Conservation (phyloP, 2,888 invertebrate species). For the Prosapia bicincta region DNA sequence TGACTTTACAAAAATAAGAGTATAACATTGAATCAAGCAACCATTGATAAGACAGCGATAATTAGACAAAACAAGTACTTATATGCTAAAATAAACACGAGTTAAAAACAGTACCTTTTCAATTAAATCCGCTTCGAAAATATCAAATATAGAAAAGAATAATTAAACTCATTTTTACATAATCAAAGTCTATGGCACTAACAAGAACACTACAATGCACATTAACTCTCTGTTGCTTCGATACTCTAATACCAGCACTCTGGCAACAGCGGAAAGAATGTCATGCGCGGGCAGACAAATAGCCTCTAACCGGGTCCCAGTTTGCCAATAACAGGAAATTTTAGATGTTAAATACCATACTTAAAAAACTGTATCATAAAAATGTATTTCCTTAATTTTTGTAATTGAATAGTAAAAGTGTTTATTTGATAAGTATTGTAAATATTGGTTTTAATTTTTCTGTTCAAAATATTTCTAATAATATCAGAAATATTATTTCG, state of each 20-base stretch:
- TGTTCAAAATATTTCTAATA: no score
- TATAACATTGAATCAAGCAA: neutral
- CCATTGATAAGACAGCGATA: neutral
- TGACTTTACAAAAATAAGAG: neutral
- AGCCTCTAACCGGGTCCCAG: constrained; percentile 15
- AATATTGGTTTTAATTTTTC: no score
- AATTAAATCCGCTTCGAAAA: neutral
- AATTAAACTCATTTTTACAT: neutral
- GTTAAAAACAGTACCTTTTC: neutral
- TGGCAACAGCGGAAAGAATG: constrained; percentile 24
- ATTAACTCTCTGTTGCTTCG: constrained; percentile 17
- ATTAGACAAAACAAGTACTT: neutral
- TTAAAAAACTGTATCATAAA: neutral
- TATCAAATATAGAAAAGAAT: neutral
- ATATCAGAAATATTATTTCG: no score
- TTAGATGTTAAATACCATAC: neutral
- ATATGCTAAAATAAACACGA: neutral
- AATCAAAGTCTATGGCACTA: neutral
- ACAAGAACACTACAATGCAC: no score
- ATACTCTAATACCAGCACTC: constrained; percentile 4
- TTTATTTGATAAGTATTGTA: no score
- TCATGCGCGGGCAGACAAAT: constrained; percentile 19
- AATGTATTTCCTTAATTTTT: no score
- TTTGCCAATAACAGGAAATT: constrained; percentile 13
- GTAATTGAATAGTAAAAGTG: no score